A percentile compares a stretch with the other conserved stretches of the same genome.
Conservation (phyloP, 2,113 vertebrate species). For the Ceyx melanurus region DNA sequence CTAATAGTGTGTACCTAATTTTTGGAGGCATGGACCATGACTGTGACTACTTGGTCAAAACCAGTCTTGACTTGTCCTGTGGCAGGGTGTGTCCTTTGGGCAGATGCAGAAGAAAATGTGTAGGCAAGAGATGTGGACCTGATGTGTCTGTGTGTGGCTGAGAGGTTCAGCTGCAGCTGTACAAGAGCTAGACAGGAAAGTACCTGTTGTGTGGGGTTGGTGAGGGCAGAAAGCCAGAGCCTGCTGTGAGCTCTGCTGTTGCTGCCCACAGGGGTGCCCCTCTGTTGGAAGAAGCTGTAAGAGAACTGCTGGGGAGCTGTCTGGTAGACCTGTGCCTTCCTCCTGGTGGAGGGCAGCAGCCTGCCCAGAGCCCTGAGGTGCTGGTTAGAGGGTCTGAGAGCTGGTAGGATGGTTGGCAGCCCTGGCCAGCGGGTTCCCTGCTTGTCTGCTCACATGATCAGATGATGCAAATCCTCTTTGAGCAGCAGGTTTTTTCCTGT, state of each 20-base stretch:
- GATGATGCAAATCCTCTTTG: too few species aligned
- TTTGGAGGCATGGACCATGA: not conserved
- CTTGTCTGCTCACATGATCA: not conserved
- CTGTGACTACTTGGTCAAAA: not conserved
- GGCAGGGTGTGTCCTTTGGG: not conserved
- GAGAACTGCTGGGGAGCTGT: not conserved
- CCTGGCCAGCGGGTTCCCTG: accelerated
- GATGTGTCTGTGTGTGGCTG: accelerated
- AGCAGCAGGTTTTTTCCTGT: not conserved
- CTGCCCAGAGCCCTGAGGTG: not conserved
- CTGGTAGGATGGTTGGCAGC: not conserved
- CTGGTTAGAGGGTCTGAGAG: not conserved
- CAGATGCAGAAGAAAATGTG: not conserved
- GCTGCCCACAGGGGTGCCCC: not conserved
- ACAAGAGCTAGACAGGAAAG: not conserved
- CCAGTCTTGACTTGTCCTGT: not conserved
- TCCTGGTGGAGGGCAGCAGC: not conserved
- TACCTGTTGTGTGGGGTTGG: accelerated
- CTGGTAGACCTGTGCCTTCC: not conserved
- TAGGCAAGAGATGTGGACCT: not conserved
- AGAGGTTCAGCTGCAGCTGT: not conserved
- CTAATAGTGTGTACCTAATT: not conserved
- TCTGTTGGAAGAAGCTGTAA: not conserved
- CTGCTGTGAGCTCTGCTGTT: accelerated
- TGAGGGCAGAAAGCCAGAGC: accelerated